These are phyloP conservation scores for Chamaetylas fuelleborni DNA, from an alignment of 2,113 vertebrate genomes.

Conservation along the genomic window DNA sequence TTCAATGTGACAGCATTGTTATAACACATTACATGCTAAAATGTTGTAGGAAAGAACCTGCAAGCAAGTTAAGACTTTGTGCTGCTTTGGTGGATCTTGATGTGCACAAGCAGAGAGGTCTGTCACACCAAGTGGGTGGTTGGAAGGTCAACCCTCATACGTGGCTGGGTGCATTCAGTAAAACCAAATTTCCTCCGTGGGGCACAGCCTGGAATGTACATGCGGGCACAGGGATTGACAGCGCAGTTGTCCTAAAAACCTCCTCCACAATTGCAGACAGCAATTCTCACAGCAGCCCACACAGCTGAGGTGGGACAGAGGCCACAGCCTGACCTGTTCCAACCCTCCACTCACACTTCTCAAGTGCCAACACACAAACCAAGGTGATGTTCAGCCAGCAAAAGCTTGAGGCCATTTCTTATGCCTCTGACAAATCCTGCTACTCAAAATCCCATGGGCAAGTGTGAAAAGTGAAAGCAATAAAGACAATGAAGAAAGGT, in stretches of 20 bases:
- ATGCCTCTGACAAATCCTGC: background rate
- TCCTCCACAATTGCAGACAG: background rate
- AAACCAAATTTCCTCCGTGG: background rate
- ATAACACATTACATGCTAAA: background rate
- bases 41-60: background rate
- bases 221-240: background rate
- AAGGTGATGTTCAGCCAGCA: background rate
- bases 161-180: background rate
- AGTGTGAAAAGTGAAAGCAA: background rate
- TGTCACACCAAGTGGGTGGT: rapidly evolving
- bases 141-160: background rate
- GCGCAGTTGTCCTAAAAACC: background rate
- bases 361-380: background rate
- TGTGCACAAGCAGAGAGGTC: background rate
- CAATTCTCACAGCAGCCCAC: background rate
- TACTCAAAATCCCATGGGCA: rapidly evolving
- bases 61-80: background rate
- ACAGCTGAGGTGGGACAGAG: background rate
- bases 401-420: background rate
- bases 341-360: background rate
- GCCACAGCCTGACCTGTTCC: background rate
- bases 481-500: background rate
- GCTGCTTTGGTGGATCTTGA: background rate
- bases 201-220: background rate
- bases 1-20: background rate